Conservation (phyloP, 64 coral and sea anemone species). For the Porites lutea region DNA sequence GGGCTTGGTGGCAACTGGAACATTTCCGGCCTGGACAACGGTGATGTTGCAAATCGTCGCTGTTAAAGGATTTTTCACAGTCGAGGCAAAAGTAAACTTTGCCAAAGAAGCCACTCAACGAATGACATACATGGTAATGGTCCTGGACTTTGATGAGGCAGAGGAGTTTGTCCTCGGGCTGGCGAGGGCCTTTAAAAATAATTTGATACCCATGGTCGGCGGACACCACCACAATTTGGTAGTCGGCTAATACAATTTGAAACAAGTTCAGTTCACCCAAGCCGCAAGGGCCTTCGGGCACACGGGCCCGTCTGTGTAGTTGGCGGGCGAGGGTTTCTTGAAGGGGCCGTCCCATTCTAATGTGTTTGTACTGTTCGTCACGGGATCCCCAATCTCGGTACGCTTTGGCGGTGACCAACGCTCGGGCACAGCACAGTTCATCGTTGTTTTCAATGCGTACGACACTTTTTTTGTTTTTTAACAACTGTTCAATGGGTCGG, state of each 20-base stretch:
- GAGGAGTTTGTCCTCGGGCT: background rate
- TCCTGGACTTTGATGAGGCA: background rate
- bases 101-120: background rate
- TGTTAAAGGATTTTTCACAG: conserved; percentile 47
- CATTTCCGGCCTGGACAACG: background rate
- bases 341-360: background rate
- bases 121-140: background rate
- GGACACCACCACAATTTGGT: conserved; percentile 17
- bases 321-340: background rate
- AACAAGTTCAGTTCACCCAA: background rate
- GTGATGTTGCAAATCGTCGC: background rate
- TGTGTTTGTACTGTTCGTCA: background rate
- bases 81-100: background rate
- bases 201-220: background rate
- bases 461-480: background rate
- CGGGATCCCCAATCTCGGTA: background rate
- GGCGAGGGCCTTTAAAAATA: background rate
- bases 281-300: background rate
- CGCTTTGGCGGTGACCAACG: background rate
- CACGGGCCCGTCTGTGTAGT: background rate
- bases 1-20: background rate
- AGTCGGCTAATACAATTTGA: background rate
- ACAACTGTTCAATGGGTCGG: background rate
- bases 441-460: background rate
- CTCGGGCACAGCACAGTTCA: background rate